Percentiles rank a stretch among this genome's conserved stretches.
Evolutionary conservation across 2,113 vertebrate genomes (phyloP).

Genomic region (Grallaria varia): DNA sequence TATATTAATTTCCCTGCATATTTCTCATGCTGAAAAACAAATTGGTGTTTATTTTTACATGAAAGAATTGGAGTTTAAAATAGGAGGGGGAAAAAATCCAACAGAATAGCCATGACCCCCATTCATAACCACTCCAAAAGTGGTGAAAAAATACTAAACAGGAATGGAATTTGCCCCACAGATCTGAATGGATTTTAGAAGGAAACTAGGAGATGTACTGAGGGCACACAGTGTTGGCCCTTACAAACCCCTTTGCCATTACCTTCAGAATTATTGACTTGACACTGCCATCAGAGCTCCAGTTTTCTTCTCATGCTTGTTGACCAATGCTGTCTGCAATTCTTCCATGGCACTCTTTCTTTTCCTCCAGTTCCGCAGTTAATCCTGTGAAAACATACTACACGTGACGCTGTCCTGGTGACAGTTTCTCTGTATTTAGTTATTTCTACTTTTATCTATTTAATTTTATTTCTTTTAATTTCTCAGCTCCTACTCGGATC

Average conservation of each 20-base stretch:
- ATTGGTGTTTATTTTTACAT: not conserved
- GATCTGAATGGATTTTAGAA: not conserved
- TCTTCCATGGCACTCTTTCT: not conserved
- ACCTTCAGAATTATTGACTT: not conserved
- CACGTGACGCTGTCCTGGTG: fast-evolving
- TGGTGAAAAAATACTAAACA: not conserved
- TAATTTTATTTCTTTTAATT: not conserved
- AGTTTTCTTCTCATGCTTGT: not conserved
- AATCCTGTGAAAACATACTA: not conserved
- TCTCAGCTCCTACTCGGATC: not conserved
- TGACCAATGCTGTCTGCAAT: not conserved
- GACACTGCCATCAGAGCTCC: not conserved
- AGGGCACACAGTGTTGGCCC: not conserved
- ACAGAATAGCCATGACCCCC: not conserved
- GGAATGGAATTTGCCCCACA: not conserved
- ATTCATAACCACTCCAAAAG: not conserved
- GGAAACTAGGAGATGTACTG: not conserved
- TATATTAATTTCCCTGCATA: not conserved
- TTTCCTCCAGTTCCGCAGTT: not conserved
- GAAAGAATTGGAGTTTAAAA: not conserved
- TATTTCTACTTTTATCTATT: not conserved
- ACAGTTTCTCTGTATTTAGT: not conserved
- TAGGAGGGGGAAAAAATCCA: not conserved
- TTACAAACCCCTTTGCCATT: not conserved
- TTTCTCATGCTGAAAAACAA: not conserved